Evolutionary conservation across 2,888 invertebrate genomes (phyloP), one percentile per base, ranked within the genome.

Genomic region (Clepsis dumicolana): DNA sequence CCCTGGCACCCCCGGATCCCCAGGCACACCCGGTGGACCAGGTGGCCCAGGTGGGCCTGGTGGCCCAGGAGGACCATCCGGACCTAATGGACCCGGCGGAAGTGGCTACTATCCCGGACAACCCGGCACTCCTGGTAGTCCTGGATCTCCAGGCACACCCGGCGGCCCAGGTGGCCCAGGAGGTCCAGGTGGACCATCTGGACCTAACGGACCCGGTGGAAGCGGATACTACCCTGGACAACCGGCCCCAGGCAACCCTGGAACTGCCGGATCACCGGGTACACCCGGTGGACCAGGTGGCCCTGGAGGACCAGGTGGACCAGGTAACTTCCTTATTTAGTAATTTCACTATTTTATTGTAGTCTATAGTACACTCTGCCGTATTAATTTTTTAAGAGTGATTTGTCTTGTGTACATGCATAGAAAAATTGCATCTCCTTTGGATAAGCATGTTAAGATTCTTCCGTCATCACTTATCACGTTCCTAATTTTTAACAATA

Each of bases 111-210:
- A 74, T 56, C 77, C 73, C n/a, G 73, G 67, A 2, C 54, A 67
- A 48, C 71, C 75, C 8, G 44, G 44, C 2, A 8, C 8, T 8
- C 44, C 44, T n/a, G 14, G 67, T 56, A 48, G 35, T 4, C 80
- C 78, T 38, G 78, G 75, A 3, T 56, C 69, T 18, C 75, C 75
- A 5, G 80, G 79, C 54, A 71, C 72, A n/a, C 80, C 80, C 44
- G 75, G 75, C 12, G 83, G 41, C 94, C 95, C 77, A 91, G 82
- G 62, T 92, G 88, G 70, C 91, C 95, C 81, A 93, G 85, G 73
- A 93, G 64, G 63, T 18, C 73, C 71, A 21, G 66, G 64, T 3
- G 64, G 68, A 4, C 62, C 63, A 14, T 73, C 71, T 4, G 24
- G 70, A 12, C 75, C 70, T 5, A 62, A 60, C n/a, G 70, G 73